phyloP scores from a whole-genome alignment of 2,797 vertebrate genomes.

The Mormyrops boulengeri region DNA sequence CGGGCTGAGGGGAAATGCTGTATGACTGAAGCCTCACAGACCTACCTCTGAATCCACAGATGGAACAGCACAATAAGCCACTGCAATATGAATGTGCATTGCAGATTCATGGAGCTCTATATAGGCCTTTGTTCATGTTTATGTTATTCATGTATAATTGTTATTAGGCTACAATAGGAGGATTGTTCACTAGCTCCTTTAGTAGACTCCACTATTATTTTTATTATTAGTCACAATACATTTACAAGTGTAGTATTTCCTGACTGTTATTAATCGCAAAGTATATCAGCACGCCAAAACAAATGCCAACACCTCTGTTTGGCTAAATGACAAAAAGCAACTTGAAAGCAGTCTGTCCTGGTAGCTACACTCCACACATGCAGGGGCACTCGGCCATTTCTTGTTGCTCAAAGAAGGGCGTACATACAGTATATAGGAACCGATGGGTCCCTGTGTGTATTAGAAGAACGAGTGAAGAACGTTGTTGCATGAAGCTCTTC shows the following conservation, averaged over 20 bases:
- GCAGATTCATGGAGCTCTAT: not conserved
- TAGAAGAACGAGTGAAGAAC: not conserved
- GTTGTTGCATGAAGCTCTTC: not conserved
- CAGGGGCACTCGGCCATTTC: not conserved
- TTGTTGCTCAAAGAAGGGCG: not conserved
- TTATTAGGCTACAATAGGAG: not conserved
- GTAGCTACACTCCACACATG: not conserved
- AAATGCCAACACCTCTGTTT: not conserved
- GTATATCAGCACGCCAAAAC: not conserved
- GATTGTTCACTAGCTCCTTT: not conserved
- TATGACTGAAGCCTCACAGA: not conserved
- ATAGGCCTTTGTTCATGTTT: not conserved
- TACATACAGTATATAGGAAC: not conserved
- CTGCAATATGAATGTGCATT: not conserved
- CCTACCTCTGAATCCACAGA: slow-evolving; percentile 5
- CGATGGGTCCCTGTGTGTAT: not conserved
- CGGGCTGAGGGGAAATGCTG: not conserved
- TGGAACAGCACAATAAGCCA: not conserved
- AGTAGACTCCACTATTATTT: not conserved
- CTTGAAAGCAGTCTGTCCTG: not conserved
- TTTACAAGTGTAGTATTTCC: not conserved
- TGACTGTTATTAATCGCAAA: not conserved
- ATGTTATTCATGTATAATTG: not conserved
- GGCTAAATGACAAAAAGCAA: not conserved
- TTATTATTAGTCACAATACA: not conserved